Base-by-base conservation (phyloP, 2,797 vertebrate species). In the Pseudochirops corinnae region DNA sequence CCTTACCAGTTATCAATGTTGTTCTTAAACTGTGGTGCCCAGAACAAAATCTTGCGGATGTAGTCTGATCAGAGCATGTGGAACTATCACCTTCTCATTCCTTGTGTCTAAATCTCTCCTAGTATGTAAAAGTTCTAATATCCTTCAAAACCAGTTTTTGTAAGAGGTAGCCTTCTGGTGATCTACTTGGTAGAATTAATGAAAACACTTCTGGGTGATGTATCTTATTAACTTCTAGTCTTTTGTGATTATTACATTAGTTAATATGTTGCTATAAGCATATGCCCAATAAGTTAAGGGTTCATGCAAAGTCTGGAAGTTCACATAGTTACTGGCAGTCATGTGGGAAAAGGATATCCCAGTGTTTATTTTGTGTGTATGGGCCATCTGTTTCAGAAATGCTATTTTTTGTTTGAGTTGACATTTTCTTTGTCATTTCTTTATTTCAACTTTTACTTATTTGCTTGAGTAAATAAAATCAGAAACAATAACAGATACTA, bases 401-500 rank as follows among this genome's bases (percentile, higher is more conserved):
- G 39, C 39, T 46, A 0, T 87, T 87, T 87, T 82, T 87, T 87
- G 21, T 7, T 87, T 87, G 39, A 50, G 39, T 46, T 50, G 74
- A 26, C 24, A 26, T 50, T 87, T 90, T 39, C n/a, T 14, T 90
- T 91, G 67, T 50, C 31, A 5, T 95, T 82, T 93, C 28, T 92
- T 92, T 92, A 87, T 87, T 50, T 87, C 21, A 87, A 28, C 21
- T 87, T 28, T 87, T 26, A 26, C 39, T 87, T 87, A 46, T 82
- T 82, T 82, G 94, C 50, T 26, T 56, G 33, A 46, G 55, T 95
- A 46, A 60, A 95, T 29, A 13, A 56, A 92, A 93, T 82, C 53
- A 93, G 53, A 94, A 93, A n/a, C 28, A n/a, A 1, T 93, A 92
- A 4, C 55, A n/a, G 82, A 95, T 92, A 58, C 57, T 87, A 53